Evolutionary conservation across 2,113 vertebrate genomes (phyloP).

Genomic region (Gasterosteus aculeatus): DNA sequence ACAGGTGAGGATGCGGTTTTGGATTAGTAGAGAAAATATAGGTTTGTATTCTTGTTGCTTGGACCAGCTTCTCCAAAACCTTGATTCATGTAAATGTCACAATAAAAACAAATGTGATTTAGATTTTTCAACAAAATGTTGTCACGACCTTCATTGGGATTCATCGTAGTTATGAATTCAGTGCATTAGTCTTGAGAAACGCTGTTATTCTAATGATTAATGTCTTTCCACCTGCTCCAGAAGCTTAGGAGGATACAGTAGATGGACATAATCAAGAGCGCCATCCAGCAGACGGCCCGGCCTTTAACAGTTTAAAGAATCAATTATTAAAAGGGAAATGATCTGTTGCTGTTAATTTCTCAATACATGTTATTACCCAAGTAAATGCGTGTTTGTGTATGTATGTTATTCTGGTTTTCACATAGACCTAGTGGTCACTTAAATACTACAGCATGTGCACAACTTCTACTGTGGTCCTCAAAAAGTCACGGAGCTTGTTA

Average conservation of each 20-base stretch:
- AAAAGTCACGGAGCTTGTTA: not conserved
- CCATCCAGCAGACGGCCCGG: constrained; percentile 5
- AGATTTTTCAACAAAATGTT: not conserved
- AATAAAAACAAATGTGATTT: not conserved
- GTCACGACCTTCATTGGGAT: not conserved
- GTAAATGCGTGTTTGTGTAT: constrained; percentile 28
- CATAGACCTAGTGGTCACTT: not conserved
- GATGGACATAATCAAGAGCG: constrained; percentile 7
- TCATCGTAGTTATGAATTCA: not conserved
- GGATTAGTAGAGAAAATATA: not conserved
- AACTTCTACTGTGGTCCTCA: not conserved
- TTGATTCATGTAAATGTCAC: not conserved
- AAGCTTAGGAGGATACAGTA: constrained; percentile 18
- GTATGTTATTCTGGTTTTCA: not conserved
- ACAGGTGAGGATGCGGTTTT: constrained; percentile 40
- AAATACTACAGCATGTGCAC: not conserved
- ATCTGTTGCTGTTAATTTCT: constrained; percentile 6
- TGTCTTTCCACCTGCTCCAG: constrained; percentile 5
- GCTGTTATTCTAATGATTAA: constrained; percentile 4
- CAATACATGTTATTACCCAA: constrained; percentile 32
- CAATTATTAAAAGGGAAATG: not conserved
- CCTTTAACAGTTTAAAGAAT: not conserved
- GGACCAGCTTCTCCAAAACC: not conserved
- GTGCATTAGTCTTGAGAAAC: not conserved
- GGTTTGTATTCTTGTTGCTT: not conserved